Evolutionary conservation across 64 coral and sea anemone genomes (phyloP), one percentile per base, ranked within the genome.

Genomic region (Stichodactyla helianthus): DNA sequence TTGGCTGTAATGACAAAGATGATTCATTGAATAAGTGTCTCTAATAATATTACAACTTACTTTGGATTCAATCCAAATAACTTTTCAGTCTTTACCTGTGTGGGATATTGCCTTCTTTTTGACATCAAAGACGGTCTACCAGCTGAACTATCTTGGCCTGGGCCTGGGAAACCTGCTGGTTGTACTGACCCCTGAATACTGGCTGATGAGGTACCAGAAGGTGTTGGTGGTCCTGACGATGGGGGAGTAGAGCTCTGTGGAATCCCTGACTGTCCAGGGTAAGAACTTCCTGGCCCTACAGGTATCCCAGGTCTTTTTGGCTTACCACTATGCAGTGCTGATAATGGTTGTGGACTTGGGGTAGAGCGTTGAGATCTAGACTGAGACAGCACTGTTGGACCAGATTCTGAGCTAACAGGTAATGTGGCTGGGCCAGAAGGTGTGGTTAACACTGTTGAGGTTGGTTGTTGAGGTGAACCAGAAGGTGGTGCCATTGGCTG

Each of bases 301-400:
- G 90, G 78, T 52, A 92, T 87, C 0, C 59, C 85, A 26, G 90
- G 90, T 58, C 90, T 58, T 44, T 92, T 92, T 25, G 90, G 90
- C 54, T 92, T 92, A 27, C 79, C 79, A 82, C 84, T 85, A 74
- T 92, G 90, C 2, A 92, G 53, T 71, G 90, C 90, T 58, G 89
- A 92, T 8, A 87, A 57, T 7, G 70, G 70, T 51, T 91, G 89
- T 0, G 77, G 62, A 44, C 26, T 59, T 54, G 71, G 71, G 50
- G 89, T 54, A 15, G 77, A 87, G 51, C 85, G 7, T 76, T 85
- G 83, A 79, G 83, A 86, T 85, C 11, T 31, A 2, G 52, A 20
- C 27, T 84, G 83, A 51, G 35, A 84, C 18, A 50, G 14, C 26
- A 19, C 22, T 28, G 52, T 50, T 52, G 14, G 78, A 52, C 44